Base-by-base conservation (phyloP, 2,797 vertebrate genomes). In the Acanthurus tractus region DNA sequence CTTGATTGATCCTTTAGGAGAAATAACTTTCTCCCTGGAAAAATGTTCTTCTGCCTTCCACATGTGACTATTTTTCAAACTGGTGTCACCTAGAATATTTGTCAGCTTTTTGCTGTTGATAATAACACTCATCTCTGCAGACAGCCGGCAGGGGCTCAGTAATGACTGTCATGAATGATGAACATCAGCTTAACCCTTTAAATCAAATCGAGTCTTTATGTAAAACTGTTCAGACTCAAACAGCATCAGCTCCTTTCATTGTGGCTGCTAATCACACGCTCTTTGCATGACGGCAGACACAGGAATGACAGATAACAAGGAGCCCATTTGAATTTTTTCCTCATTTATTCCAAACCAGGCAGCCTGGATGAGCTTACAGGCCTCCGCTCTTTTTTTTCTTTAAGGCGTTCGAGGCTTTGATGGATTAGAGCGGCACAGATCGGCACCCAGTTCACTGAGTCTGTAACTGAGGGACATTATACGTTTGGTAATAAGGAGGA, bases 391-490 rank as follows among this genome's bases (percentile, higher is more conserved):
- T 74, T 81, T 84, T 83, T 81, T 15, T 67, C 79, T 78, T 20
- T 8, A 8, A 76, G 63, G 72, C 72, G 17, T 77, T 65, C 0
- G 4, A 75, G 72, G 78, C 71, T 76, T 62, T 65, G 34, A 72
- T 74, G 81, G 78, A 86, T 85, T 72, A 83, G 86, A 53, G 83
- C 59, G n/a, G 74, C 82, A 54, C 72, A 77, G 54, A 84, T 83
- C 55, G 13, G 71, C 76, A 73, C 76, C 64, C 78, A 70, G 67
- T 78, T 61, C 76, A 36, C 64, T 52, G 46, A 56, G 62, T 55
- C 65, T 74, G 61, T 79, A 72, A 82, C 73, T 74, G 67, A 71
- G 70, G 70, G 63, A 67, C 72, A 76, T 83, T 79, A 78, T 68
- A 63, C 34, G 78, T 81, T 70, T 61, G 46, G 48, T 76, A 64